phyloP scores from a whole-genome alignment of 2,797 vertebrate genomes.

The Bradypodion ventrale region DNA sequence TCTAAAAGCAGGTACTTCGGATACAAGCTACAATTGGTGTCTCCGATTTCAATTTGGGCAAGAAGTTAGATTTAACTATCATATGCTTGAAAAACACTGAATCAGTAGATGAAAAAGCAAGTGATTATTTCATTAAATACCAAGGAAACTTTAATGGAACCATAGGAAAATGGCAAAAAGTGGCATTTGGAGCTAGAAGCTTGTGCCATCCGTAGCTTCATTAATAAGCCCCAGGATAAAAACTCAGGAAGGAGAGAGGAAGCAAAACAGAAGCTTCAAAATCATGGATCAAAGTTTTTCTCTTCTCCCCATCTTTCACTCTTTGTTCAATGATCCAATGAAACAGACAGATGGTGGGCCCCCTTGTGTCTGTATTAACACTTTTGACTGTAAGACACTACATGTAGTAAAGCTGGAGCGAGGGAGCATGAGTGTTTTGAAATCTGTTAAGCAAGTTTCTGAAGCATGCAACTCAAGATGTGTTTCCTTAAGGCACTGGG shows the following conservation, averaged over 20 bases:
- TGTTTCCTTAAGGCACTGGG: constrained; percentile 23
- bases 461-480: constrained; percentile 15
- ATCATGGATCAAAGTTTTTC: constrained; percentile 11
- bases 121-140: neutral
- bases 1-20: neutral
- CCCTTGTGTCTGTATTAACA: neutral
- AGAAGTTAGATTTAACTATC: neutral
- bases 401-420: neutral
- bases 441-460: constrained; percentile 12
- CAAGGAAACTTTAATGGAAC: neutral
- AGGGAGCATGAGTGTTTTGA: neutral
- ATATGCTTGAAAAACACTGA: neutral
- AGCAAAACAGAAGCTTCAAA: neutral
- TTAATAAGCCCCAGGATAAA: neutral
- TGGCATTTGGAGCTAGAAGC: neutral
- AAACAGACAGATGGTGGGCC: constrained; percentile 2
- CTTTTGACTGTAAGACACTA: constrained; percentile 12
- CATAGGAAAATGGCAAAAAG: neutral
- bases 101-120: neutral
- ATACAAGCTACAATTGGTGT: neutral
- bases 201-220: neutral
- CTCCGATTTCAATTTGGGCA: neutral
- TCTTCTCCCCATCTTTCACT: neutral
- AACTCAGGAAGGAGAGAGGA: neutral
- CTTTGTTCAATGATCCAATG: constrained; percentile 29